These are phyloP conservation scores for Perdita meconis DNA, from an alignment of 2,888 invertebrate species.

Conservation along the genomic window DNA sequence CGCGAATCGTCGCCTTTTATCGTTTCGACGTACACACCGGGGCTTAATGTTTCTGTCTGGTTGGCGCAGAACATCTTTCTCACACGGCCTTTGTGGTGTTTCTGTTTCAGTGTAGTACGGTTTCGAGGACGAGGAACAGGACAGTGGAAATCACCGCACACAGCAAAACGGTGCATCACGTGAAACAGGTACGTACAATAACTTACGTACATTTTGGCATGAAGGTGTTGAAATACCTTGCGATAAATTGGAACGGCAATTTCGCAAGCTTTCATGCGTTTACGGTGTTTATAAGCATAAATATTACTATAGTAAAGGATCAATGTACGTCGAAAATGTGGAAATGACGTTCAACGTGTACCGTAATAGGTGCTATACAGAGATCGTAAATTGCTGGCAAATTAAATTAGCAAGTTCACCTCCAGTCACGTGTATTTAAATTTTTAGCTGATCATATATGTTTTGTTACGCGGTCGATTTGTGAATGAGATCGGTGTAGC, in stretches of 20 bases:
- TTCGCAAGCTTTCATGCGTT: conserved; percentile 11
- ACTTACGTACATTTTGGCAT: not conserved
- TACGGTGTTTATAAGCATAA: conserved; percentile 2
- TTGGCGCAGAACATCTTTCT: not conserved
- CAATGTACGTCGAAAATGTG: too few relatives aligned
- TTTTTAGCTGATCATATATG: too few relatives aligned
- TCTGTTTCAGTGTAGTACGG: conserved; percentile 66
- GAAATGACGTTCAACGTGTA: too few relatives aligned
- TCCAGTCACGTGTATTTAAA: too few relatives aligned
- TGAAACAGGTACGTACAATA: conserved; percentile 58
- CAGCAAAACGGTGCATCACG: conserved; percentile 59
- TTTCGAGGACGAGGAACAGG: conserved; percentile 38
- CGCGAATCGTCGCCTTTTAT: conserved; percentile 13
- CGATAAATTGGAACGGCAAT: not conserved
- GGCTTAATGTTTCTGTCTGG: conserved; percentile 17
- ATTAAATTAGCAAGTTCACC: too few relatives aligned
- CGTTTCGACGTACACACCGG: conserved; percentile 4
- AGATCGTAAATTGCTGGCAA: too few relatives aligned
- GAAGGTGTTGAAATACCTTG: not conserved
- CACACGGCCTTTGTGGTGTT: conserved; percentile 6
- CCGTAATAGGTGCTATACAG: too few relatives aligned
- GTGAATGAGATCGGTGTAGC: too few relatives aligned
- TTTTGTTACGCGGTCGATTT: too few relatives aligned
- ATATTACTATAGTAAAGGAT: too few relatives aligned
- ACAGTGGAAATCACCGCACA: conserved; percentile 40